Base-by-base conservation (phyloP, 2,888 invertebrate genomes). In the Pterobdella sp. region DNA sequence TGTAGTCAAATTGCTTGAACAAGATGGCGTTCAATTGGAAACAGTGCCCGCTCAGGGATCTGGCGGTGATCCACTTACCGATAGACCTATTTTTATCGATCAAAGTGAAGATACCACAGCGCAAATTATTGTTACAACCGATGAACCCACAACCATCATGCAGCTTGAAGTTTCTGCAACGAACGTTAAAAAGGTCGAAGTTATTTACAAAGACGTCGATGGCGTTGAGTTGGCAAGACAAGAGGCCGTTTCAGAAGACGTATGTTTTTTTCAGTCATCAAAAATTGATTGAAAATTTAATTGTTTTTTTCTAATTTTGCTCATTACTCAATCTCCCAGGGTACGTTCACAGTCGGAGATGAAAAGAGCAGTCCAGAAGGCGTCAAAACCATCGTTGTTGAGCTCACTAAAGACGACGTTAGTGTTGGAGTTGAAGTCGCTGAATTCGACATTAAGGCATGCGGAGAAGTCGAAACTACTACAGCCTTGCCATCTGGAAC, bases 91-190 rank as follows among this genome's bases (percentile, higher is more conserved):
- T 7, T n/a, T n/a, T n/a, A n/a, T n/a, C n/a, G n/a, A n/a, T n/a
- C n/a, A n/a, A n/a, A 22, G n/a, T n/a, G 60, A 56, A 14, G 60
- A 3, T 56, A 56, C 60, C 4, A 42, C 7, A 7, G n/a, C 60
- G 18, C n/a, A 26, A 4, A 56, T 56, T n/a, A 56, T 26, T 18
- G n/a, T 56, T 26, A 22, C 4, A 3, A 26, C 60, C 4, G 60
- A 56, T 18, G 60, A 56, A 56, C 60, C 60, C n/a, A 56, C 60
- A n/a, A 56, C 60, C n/a, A 26, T 56, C n/a, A 56, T 56, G 60
- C n/a, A 56, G 3, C n/a, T 56, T n/a, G n/a, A 14, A 4, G 3
- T 56, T 3, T 3, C 10, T 14, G n/a, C 60, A 22, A 14, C 60
- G 26, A 56, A 56, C 26, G 14, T 56, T 56, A 26, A 7, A 4